Conservation (phyloP, 2,888 invertebrate species). For the Buathra laborator region DNA sequence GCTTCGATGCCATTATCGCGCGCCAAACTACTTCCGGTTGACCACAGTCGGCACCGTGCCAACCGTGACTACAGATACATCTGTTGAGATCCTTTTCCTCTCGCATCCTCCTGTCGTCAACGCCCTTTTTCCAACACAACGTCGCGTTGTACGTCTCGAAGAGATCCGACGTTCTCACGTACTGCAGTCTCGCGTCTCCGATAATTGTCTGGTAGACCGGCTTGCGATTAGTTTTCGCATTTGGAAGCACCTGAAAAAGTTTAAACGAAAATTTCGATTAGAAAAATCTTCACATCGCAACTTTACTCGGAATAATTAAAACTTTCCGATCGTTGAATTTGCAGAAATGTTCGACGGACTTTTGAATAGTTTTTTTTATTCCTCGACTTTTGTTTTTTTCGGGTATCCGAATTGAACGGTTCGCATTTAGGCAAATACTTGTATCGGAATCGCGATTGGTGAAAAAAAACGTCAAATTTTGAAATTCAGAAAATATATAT, state of each 20-base stretch:
- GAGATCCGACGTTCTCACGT: constrained; percentile 77
- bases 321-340: not conserved
- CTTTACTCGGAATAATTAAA: not conserved
- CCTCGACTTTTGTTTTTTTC: no score
- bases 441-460: no score
- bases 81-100: constrained; percentile 77
- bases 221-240: constrained; percentile 67
- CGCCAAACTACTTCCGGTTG: constrained; percentile 90
- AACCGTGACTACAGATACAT: constrained; percentile 88
- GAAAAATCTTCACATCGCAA: not conserved
- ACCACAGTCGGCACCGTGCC: constrained; percentile 89
- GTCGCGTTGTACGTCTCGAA: constrained; percentile 80
- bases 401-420: no score
- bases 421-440: no score
- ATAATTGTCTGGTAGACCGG: constrained; percentile 77
- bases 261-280: not conserved
- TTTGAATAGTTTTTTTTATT: not conserved
- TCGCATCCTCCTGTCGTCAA: constrained; percentile 78
- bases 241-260: constrained; percentile 69
- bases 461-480: not conserved
- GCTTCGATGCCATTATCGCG: constrained; percentile 87
- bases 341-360: not conserved
- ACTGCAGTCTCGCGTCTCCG: constrained; percentile 77
- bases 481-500: not conserved
- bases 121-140: constrained; percentile 80